Evolutionary conservation across 2,113 vertebrate species (phyloP).

Genomic region (Patagioenas fasciata): DNA sequence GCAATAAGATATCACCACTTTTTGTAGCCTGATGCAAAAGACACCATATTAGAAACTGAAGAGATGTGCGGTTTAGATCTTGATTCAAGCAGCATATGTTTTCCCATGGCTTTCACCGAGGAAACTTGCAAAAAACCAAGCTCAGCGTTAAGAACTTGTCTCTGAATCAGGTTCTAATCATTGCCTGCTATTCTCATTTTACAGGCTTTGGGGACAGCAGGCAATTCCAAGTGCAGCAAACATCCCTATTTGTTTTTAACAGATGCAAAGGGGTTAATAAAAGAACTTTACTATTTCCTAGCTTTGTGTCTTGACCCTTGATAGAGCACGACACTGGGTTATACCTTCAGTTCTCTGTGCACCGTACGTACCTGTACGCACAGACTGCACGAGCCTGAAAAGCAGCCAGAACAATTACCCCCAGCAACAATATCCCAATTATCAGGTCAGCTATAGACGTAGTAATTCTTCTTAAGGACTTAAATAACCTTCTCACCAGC

Average conservation of each 20-base stretch:
- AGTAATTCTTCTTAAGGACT: constrained; percentile 66
- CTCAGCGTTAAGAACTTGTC: background rate
- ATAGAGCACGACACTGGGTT: background rate
- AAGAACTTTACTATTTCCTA: background rate
- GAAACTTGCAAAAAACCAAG: background rate
- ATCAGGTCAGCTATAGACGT: constrained; percentile 19
- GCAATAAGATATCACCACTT: background rate
- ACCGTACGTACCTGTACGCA: rapidly evolving
- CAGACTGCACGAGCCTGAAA: background rate
- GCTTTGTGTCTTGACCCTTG: background rate
- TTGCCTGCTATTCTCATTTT: background rate
- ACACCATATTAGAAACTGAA: background rate
- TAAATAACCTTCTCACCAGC: constrained; percentile 66
- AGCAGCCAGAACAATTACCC: constrained; percentile 30
- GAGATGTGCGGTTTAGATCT: background rate
- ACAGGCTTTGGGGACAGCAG: background rate
- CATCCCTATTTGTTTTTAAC: background rate
- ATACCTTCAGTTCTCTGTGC: background rate
- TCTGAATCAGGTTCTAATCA: background rate
- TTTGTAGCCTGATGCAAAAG: background rate
- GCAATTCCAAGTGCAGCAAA: background rate
- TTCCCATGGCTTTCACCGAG: background rate
- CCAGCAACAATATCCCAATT: constrained; percentile 55
- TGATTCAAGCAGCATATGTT: background rate
- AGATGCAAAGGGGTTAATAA: background rate